These are phyloP conservation scores for Drosophila dunni DNA, from an alignment of 1,140 invertebrate species.

Conservation along the genomic window DNA sequence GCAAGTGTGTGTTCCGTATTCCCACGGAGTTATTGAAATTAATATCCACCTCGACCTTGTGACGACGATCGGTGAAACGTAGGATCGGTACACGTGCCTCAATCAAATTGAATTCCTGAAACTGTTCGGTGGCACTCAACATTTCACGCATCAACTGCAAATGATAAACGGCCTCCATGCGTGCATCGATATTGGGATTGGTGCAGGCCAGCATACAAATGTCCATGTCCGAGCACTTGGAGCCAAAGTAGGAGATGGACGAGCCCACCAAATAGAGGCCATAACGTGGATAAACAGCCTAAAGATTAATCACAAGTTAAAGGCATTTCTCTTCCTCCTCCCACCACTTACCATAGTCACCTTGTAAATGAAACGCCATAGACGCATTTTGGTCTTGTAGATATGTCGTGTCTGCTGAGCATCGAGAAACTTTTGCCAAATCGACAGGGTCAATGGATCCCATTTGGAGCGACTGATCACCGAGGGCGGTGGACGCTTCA, in stretches of 20 bases:
- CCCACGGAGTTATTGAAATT: constrained; percentile 99
- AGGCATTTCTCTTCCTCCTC: not conserved
- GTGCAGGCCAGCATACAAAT: constrained; percentile 95
- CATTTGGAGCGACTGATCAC: constrained; percentile 83
- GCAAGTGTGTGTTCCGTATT: constrained; percentile 97
- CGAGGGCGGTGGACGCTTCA: constrained; percentile 72
- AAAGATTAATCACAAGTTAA: not conserved
- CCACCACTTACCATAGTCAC: constrained; percentile 88
- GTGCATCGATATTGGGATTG: constrained; percentile 83
- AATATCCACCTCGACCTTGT: constrained; percentile 95
- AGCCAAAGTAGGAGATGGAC: constrained; percentile 97
- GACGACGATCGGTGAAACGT: constrained; percentile 91
- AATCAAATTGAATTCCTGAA: constrained; percentile 91
- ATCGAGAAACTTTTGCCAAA: constrained; percentile 92
- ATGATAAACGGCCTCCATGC: constrained; percentile 78
- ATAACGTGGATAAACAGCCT: constrained; percentile 90
- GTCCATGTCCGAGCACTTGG: constrained; percentile 96
- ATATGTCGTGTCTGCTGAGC: constrained; percentile 92
- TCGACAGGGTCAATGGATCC: constrained; percentile 89
- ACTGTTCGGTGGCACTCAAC: constrained; percentile 81
- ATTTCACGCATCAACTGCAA: constrained; percentile 70
- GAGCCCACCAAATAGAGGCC: constrained; percentile 97
- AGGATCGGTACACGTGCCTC: constrained; percentile 97
- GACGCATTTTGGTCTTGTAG: constrained; percentile 92
- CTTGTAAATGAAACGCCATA: constrained; percentile 92